Percentiles rank a stretch among this genome's conserved stretches.
Evolutionary conservation across 2,888 invertebrate genomes (phyloP).

Genomic region (Eledone cirrhosa): DNA sequence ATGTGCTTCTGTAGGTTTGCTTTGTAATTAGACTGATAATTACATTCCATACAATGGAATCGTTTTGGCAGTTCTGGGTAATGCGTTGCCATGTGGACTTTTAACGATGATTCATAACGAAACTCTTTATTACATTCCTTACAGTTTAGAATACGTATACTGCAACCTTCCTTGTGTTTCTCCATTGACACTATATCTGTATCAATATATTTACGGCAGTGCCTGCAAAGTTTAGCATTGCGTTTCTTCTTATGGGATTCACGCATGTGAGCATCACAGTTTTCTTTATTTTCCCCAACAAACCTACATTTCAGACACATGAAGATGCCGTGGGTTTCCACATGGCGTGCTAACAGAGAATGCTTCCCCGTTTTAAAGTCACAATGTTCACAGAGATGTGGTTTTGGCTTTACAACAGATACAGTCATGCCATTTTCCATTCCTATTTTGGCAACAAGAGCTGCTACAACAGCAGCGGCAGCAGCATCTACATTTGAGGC

Average conservation of each 20-base stretch:
- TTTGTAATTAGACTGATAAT: constrained; percentile 59
- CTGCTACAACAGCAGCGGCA: constrained; percentile 8
- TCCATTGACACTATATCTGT: constrained; percentile 54
- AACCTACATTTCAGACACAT: constrained; percentile 60
- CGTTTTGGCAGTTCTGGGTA: constrained; percentile 59
- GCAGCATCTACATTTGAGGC: not conserved
- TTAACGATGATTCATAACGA: constrained; percentile 61
- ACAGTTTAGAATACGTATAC: constrained; percentile 59
- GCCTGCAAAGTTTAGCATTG: constrained; percentile 61
- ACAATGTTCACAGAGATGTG: constrained; percentile 50
- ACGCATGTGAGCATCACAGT: constrained; percentile 53
- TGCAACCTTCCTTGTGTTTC: constrained; percentile 58
- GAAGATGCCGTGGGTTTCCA: constrained; percentile 58
- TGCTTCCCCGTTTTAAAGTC: constrained; percentile 58
- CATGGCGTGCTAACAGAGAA: constrained; percentile 59
- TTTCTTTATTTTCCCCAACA: constrained; percentile 50
- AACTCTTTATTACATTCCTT: constrained; percentile 61
- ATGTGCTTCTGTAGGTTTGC: constrained; percentile 60
- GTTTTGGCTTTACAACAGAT: not conserved
- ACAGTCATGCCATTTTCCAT: not conserved
- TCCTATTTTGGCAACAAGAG: constrained; percentile 24
- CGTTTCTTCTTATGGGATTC: constrained; percentile 58
- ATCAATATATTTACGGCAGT: constrained; percentile 59
- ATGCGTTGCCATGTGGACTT: constrained; percentile 57
- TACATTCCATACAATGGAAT: constrained; percentile 55